Conservation (phyloP, 2,113 vertebrate species). For the Oryzias curvinotus region DNA sequence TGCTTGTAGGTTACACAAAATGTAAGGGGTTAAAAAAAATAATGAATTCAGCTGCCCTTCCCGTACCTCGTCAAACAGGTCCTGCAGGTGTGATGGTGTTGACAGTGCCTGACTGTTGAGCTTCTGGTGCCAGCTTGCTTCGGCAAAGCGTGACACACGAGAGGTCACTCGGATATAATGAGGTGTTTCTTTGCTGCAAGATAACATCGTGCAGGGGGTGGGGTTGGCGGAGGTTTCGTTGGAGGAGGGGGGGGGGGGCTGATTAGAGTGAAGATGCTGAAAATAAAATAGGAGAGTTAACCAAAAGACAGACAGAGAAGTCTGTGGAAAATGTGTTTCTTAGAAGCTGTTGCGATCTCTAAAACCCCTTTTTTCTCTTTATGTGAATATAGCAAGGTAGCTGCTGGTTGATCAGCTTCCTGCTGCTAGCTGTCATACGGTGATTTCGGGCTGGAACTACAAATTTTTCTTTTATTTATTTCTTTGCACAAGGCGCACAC, state of each 20-base stretch:
- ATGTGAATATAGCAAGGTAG: constrained; percentile 24
- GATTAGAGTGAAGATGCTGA: constrained; percentile 11
- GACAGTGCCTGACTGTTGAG: constrained; percentile 34
- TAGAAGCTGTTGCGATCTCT: constrained; percentile 8
- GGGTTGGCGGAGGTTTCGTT: constrained; percentile 8
- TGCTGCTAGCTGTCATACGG: constrained; percentile 14
- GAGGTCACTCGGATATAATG: constrained; percentile 43
- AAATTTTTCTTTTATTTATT: constrained; percentile 26
- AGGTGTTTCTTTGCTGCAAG: constrained; percentile 27
- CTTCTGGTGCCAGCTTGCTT: constrained; percentile 20
- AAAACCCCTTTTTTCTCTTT: constrained; percentile 13
- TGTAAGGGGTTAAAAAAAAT: constrained; percentile 9
- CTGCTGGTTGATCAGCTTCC: constrained; percentile 33
- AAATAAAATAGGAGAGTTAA: background rate
- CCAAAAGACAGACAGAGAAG: background rate
- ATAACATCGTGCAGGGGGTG: constrained; percentile 18
- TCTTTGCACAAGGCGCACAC: constrained; percentile 33
- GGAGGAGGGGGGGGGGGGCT: constrained; percentile 11
- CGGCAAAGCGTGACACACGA: constrained; percentile 46
- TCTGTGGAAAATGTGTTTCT: constrained; percentile 2
- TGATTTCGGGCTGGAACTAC: constrained; percentile 55
- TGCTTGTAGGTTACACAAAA: constrained; percentile 24
- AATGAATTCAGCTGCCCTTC: constrained; percentile 29
- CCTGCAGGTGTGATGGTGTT: constrained; percentile 28
- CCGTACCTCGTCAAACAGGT: constrained; percentile 55